Base-by-base conservation (phyloP, 2,797 vertebrate genomes). In the Molossus alvarezi region DNA sequence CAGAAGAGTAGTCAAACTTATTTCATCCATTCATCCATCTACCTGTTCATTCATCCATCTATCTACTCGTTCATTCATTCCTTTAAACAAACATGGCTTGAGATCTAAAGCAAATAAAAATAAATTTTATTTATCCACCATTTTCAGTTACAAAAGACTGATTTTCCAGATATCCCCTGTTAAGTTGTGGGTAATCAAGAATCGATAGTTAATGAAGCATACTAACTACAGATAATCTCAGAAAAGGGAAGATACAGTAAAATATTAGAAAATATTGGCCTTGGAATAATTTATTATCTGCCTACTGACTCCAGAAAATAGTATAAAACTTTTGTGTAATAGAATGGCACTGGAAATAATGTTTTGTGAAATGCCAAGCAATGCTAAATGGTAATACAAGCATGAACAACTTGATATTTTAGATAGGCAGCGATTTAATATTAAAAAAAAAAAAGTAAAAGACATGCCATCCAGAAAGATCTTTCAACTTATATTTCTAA, bases 91-190 rank as follows among this genome's bases (percentile, higher is more conserved):
- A 72, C 3, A 18, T 27, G 21, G 23, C n/a, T 41, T 83, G 55
- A 88, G 29, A 20, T 90, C 5, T 93, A 95, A 96, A 80, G 1
- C 27, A 85, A 91, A 65, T 91, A 79, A 60, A 86, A 60, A 51
- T 71, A 86, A 67, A 83, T 41, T 96, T 89, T 57, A n/a, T 45
- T 45, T 65, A 82, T 62, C 45, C 11, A 57, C 29, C 2, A 2
- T 83, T 85, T 57, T 92, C 65, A 82, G 6, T 85, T 77, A 79
- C 9, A 29, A 89, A 88, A 92, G 45, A 77, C 18, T 23, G 18
- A 48, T 60, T 88, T 80, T 88, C 33, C 13, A 37, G 17, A 9
- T 76, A 71, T 84, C 29, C 6, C 23, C 33, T 69, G 48, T 72
- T 84, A 88, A 88, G 41, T 92, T 21, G 18, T 51, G 9, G n/a